phyloP scores from a whole-genome alignment of 2,888 invertebrate species.

The Chloroclystis v-ata region DNA sequence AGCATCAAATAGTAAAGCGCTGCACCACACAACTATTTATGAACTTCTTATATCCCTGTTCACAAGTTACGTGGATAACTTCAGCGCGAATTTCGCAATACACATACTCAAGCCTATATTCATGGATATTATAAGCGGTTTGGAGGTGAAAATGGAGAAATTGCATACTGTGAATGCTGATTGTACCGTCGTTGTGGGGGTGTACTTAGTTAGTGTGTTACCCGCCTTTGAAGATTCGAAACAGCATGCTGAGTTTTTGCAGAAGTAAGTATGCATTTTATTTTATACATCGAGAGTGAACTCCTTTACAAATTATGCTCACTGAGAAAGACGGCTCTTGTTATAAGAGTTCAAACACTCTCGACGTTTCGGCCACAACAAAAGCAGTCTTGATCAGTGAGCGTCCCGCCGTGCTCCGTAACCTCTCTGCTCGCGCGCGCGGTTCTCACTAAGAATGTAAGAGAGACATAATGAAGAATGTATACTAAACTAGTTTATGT shows the following conservation, averaged over 20 bases:
- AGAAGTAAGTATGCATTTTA: conserved; percentile 81
- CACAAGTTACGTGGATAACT: conserved; percentile 77
- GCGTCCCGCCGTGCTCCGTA: too few species aligned
- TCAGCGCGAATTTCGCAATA: conserved; percentile 81
- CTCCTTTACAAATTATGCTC: too few species aligned
- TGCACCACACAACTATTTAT: conserved; percentile 56
- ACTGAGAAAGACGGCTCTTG: too few species aligned
- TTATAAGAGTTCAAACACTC: too few species aligned
- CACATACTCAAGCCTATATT: conserved; percentile 79
- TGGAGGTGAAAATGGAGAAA: conserved; percentile 81
- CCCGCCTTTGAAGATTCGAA: conserved; percentile 67
- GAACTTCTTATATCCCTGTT: conserved; percentile 58
- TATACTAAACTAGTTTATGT: too few species aligned
- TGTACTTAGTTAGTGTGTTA: conserved; percentile 79
- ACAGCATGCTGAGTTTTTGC: conserved; percentile 76
- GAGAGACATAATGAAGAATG: too few species aligned
- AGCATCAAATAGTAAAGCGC: conserved; percentile 48
- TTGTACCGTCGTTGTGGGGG: conserved; percentile 78
- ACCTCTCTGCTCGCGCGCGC: too few species aligned
- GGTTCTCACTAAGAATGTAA: too few species aligned
- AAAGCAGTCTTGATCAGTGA: too few species aligned
- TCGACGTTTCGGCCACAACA: too few species aligned
- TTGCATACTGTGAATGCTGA: conserved; percentile 71
- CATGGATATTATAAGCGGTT: conserved; percentile 72
- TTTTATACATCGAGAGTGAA: too few species aligned